Conservation (phyloP, 1,140 invertebrate genomes). For the Pseudomyrmex flavicornis region DNA sequence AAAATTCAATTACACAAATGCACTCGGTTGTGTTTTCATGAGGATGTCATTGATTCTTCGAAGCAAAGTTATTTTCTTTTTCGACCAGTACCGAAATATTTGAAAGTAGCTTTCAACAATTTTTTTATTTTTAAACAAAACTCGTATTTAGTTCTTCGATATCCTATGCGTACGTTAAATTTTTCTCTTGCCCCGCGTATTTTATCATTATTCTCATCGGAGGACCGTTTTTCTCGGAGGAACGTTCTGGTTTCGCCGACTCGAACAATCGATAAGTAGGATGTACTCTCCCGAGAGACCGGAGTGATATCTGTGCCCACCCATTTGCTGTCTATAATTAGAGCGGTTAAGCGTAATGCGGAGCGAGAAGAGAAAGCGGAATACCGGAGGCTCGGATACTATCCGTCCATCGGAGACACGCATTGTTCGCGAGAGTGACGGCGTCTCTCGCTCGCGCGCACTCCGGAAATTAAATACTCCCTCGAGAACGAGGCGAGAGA, state of each 20-base stretch:
- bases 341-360: slow-evolving; percentile 42
- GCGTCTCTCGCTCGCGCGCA: slow-evolving; percentile 52
- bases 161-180: too few species aligned
- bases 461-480: slow-evolving; percentile 79
- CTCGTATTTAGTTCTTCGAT: too few species aligned
- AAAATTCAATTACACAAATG: too few species aligned
- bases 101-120: too few species aligned
- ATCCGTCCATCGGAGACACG: slow-evolving; percentile 63
- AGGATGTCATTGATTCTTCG: too few species aligned
- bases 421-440: slow-evolving; percentile 66
- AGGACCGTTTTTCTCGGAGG: slow-evolving; percentile 35
- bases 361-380: slow-evolving; percentile 46
- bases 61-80: too few species aligned
- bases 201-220: neutral
- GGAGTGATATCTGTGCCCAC: slow-evolving; percentile 46
- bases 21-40: too few species aligned
- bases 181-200: neutral
- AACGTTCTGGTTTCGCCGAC: slow-evolving; percentile 10
- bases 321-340: slow-evolving; percentile 55
- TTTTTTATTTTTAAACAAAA: too few species aligned
- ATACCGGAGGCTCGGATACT: slow-evolving; percentile 32
- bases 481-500: slow-evolving; percentile 65
- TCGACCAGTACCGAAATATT: too few species aligned
- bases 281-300: slow-evolving; percentile 20
- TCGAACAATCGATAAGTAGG: slow-evolving; percentile 39